phyloP scores from a whole-genome alignment of 2,888 invertebrate genomes.

The Ophion ellenae region DNA sequence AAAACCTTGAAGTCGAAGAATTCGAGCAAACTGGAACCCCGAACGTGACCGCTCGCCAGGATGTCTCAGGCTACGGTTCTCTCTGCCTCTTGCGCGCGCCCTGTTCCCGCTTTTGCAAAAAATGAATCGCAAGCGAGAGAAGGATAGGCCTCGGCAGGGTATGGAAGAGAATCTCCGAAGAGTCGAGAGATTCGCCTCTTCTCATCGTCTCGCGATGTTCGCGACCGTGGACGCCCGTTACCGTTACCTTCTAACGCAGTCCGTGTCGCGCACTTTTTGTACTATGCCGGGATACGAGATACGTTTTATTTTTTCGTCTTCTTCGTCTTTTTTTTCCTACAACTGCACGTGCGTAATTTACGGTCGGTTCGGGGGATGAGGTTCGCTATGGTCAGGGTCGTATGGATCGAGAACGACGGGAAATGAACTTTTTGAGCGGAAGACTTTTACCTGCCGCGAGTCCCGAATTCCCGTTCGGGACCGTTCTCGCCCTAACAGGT shows the following conservation, averaged over 20 bases:
- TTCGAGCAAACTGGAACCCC: constrained; percentile 65
- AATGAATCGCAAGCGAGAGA: constrained; percentile 43
- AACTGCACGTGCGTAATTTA: constrained; percentile 72
- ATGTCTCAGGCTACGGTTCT: constrained; percentile 54
- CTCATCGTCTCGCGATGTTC: constrained; percentile 57
- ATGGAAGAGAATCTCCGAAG: constrained; percentile 49
- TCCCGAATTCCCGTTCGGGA: constrained; percentile 51
- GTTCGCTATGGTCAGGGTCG: constrained; percentile 72
- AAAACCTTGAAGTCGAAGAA: constrained; percentile 60
- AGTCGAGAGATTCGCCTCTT: constrained; percentile 40
- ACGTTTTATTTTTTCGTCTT: constrained; percentile 30
- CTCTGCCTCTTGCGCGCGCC: constrained; percentile 13
- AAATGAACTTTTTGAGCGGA: constrained; percentile 49
- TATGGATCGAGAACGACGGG: constrained; percentile 57
- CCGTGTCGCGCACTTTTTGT: constrained; percentile 74
- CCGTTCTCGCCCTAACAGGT: constrained; percentile 74
- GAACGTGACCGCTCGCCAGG: constrained; percentile 65
- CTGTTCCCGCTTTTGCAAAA: constrained; percentile 47
- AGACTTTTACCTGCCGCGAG: constrained; percentile 64
- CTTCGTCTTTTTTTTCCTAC: constrained; percentile 69
- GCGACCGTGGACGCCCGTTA: constrained; percentile 69
- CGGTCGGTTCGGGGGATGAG: constrained; percentile 65
- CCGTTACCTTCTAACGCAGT: constrained; percentile 76
- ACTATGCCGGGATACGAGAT: constrained; percentile 58
- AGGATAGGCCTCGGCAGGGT: constrained; percentile 23